phyloP scores from a whole-genome alignment of 2,888 invertebrate genomes.

The Barypeithes pellucidus region DNA sequence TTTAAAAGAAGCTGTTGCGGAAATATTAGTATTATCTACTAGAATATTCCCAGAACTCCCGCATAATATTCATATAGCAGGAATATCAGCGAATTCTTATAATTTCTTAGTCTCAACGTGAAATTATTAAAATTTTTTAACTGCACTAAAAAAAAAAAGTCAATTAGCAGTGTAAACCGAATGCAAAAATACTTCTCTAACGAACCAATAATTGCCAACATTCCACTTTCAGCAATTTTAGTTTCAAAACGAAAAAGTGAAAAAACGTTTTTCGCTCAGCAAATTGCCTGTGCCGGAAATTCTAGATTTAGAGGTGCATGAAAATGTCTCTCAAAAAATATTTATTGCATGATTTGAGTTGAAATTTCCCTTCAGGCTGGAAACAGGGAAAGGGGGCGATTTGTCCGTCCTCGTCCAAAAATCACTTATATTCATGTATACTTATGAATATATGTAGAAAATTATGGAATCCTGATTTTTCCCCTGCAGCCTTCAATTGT shows the following conservation, averaged over 20 bases:
- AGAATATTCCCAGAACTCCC: no score
- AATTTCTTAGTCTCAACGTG: no score
- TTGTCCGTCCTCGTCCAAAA: no score
- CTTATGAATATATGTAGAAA: no score
- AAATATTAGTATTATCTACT: no score
- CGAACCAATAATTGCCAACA: conserved; percentile 1
- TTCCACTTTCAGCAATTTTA: neutral
- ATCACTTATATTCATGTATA: no score
- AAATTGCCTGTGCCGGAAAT: neutral
- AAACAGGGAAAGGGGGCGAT: no score
- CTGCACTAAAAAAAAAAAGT: neutral
- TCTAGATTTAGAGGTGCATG: neutral
- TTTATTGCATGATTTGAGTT: neutral
- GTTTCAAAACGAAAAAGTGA: neutral
- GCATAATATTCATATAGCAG: no score
- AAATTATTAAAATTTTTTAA: neutral
- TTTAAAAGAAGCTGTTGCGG: no score
- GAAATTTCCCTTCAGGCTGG: no score
- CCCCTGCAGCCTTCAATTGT: neutral
- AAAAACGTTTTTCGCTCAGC: neutral
- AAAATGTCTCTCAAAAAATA: neutral
- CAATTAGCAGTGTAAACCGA: neutral
- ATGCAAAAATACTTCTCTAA: neutral
- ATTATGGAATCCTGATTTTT: no score
- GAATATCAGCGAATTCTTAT: no score